These are phyloP conservation scores for Champsocephalus esox DNA, from an alignment of 2,797 vertebrate species.

Conservation along the genomic window DNA sequence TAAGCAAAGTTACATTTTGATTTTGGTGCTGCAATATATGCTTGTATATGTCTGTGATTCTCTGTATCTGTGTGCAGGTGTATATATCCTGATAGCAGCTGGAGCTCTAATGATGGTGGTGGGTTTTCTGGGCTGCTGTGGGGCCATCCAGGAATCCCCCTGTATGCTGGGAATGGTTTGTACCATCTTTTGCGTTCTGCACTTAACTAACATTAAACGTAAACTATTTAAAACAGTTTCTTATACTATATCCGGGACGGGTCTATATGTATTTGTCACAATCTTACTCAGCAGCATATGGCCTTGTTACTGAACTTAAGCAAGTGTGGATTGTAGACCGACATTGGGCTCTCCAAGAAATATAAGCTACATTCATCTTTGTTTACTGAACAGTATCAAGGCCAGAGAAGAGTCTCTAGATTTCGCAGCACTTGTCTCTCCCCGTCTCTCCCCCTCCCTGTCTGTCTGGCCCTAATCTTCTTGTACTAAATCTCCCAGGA, in stretches of 20 bases:
- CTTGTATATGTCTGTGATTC: background rate
- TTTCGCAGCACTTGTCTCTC: slow-evolving; percentile 27
- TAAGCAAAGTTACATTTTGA: background rate
- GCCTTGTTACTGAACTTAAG: slow-evolving; percentile 15
- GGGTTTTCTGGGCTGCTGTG: slow-evolving; percentile 97
- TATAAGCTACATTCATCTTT: slow-evolving; percentile 30
- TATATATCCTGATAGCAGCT: slow-evolving; percentile 94
- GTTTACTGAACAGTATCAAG: slow-evolving; percentile 59
- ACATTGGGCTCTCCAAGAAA: slow-evolving; percentile 22
- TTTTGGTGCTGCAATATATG: background rate
- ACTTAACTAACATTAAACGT: background rate
- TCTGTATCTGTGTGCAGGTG: slow-evolving; percentile 81
- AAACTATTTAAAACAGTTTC: background rate
- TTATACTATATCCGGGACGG: background rate
- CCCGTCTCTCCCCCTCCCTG: slow-evolving; percentile 19
- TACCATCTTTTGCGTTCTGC: slow-evolving; percentile 26
- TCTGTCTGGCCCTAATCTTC: slow-evolving; percentile 65
- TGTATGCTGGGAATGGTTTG: slow-evolving; percentile 97
- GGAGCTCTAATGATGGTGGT: slow-evolving; percentile 98
- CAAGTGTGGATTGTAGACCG: slow-evolving; percentile 18
- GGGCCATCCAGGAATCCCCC: slow-evolving; percentile 95
- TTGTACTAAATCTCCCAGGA: slow-evolving; percentile 74
- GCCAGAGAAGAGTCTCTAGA: slow-evolving; percentile 47
- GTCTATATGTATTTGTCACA: background rate
- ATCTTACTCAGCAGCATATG: slow-evolving; percentile 2